These are phyloP conservation scores for Entelurus aequoreus DNA, from an alignment of 2,113 vertebrate genomes.

Conservation along the genomic window DNA sequence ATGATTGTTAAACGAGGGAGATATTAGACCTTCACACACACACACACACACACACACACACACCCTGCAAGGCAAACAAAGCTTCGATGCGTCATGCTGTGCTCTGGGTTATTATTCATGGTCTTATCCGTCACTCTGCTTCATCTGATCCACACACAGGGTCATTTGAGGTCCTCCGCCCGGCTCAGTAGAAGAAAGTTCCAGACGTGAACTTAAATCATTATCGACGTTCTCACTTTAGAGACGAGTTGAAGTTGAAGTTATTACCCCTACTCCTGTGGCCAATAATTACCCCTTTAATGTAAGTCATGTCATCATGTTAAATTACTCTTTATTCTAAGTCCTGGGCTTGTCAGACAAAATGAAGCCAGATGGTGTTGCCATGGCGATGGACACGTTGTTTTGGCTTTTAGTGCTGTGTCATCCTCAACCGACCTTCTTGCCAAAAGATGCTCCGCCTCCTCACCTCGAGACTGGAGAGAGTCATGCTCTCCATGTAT, in stretches of 20 bases:
- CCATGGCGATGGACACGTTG: constrained; percentile 22
- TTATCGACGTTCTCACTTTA: constrained; percentile 42
- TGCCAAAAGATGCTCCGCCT: constrained; percentile 26
- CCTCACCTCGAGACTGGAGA: constrained; percentile 24
- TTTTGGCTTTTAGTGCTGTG: constrained; percentile 4
- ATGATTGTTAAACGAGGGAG: not conserved
- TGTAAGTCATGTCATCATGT: constrained; percentile 35
- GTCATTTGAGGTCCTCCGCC: constrained; percentile 11
- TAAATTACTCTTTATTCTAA: constrained; percentile 31
- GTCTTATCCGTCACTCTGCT: constrained; percentile 30
- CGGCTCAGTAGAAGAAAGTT: not conserved
- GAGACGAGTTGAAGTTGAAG: constrained; percentile 7
- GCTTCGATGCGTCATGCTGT: constrained; percentile 13
- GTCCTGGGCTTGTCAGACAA: constrained; percentile 7
- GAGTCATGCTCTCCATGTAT: constrained; percentile 44
- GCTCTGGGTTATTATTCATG: constrained; percentile 33
- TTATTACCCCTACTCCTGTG: constrained; percentile 10
- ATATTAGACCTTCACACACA: constrained; percentile 11
- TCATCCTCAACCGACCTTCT: constrained; percentile 26
- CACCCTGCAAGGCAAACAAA: not conserved
- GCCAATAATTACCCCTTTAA: constrained; percentile 35
- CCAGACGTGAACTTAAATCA: constrained; percentile 40
- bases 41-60: not conserved
- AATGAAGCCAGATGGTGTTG: constrained; percentile 42
- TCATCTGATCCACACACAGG: constrained; percentile 33